Base-by-base conservation (phyloP, 2,888 invertebrate species). In the Thera obeliscata region DNA sequence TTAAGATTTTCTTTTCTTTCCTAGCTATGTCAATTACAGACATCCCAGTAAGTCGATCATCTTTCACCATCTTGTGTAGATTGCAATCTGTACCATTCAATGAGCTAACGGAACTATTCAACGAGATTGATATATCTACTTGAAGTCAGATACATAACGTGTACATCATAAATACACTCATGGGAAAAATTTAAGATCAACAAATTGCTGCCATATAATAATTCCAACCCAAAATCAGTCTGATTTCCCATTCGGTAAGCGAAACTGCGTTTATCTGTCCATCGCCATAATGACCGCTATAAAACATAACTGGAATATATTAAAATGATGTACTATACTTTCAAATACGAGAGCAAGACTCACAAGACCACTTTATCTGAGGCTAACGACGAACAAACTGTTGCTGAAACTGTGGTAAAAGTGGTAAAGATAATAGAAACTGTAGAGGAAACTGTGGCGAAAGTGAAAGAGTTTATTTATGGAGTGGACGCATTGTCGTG, bases 221-320 rank as follows among this genome's bases (percentile, higher is more conserved):
- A 46, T 55, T 38, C 41, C 12, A 55, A 69, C 38, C 11, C 48
- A 57, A 61, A 64, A 66, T 70, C 68, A 73, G 64, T 60, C 36
- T 57, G 38, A 71, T 73, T 68, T 68, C 69, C 64, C 68, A 68
- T 62, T 68, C 60, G 50, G 66, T 66, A 66, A 70, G 70, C 62
- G 58, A 77, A 72, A 71, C 57, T 41, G 35, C 52, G 52, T 55
- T 62, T 69, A 65, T 69, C 74, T 57, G 70, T 77, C 76, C 74
- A 83, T 85, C 80, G 75, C 73, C 71, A 71, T 75, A 80, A 78
- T 78, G 76, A 79, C 79, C 63, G 73, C 73, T 75, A 79, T 83
- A 81, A 82, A 82, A 78, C 79, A 78, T 75, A 82, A 82, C 81
- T 73, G 80, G 82, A 81, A 79, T 81, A 78, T 78, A 80, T 77